Conservation (phyloP, 2,888 invertebrate species). For the Pyrgus malvae region DNA sequence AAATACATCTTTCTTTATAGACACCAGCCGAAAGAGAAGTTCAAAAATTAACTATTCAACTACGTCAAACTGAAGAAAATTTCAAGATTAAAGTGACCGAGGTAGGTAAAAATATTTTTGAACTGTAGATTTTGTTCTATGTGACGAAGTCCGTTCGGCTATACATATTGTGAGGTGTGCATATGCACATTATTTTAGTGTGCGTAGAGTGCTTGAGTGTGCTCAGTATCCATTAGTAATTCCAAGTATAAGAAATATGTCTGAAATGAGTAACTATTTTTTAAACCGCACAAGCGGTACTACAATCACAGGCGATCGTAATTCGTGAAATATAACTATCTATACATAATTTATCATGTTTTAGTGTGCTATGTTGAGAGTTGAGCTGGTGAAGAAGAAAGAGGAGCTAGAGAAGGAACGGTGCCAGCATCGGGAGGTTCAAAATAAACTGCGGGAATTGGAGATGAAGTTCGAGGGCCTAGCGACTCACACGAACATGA, state of each 20-base stretch:
- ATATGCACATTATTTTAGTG: no score
- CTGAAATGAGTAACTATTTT: no score
- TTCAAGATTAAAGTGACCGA: constrained; percentile 86
- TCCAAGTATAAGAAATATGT: no score
- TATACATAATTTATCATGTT: no score
- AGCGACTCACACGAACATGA: constrained; percentile 62
- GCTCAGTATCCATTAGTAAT: no score
- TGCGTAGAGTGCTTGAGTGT: no score
- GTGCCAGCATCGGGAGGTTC: constrained; percentile 79
- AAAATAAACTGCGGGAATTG: constrained; percentile 61
- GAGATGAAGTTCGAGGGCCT: constrained; percentile 64
- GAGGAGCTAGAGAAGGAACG: constrained; percentile 82
- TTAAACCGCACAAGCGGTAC: no score
- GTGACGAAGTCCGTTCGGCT: no score
- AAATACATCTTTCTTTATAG: constrained; percentile 38
- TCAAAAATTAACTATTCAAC: constrained; percentile 82
- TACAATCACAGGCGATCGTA: no score
- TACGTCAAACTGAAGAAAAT: constrained; percentile 84
- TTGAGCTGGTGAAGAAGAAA: constrained; percentile 66
- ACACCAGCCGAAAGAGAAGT: constrained; percentile 81
- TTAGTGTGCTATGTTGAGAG: constrained; percentile 68
- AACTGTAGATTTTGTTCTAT: not conserved
- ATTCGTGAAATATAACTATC: no score
- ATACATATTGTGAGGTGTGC: no score
- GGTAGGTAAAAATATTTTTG: constrained; percentile 60